A percentile compares a stretch with the other conserved stretches of the same genome.
These are phyloP conservation scores for Chymomyza costata DNA, from an alignment of 1,140 invertebrate species.

Conservation along the genomic window DNA sequence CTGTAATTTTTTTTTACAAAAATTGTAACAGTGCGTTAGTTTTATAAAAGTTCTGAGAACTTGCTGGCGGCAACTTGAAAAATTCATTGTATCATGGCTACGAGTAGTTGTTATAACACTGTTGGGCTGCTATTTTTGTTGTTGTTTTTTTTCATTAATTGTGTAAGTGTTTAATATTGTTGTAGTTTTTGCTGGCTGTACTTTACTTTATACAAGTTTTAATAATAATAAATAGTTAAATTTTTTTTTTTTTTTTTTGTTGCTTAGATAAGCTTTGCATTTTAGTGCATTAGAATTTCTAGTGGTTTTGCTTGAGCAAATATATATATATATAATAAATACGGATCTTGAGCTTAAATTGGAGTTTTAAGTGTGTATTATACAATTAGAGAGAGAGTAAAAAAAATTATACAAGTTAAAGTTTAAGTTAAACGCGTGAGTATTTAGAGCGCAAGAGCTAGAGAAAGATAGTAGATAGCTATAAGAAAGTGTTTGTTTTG, in stretches of 20 bases:
- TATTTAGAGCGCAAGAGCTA: conserved; percentile 23
- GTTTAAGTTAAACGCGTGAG: too few species aligned
- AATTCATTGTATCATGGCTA: too few species aligned
- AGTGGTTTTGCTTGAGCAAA: too few species aligned
- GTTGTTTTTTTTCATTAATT: conserved; percentile 12
- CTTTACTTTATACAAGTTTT: conserved; percentile 4
- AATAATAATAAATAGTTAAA: neutral
- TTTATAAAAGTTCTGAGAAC: too few species aligned
- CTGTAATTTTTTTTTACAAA: too few species aligned
- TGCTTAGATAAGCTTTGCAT: neutral
- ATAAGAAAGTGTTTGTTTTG: conserved; percentile 47
- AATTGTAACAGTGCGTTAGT: too few species aligned
- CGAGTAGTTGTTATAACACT: neutral
- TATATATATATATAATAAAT: too few species aligned
- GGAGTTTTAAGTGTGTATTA: conserved; percentile 42
- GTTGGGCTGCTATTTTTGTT: conserved; percentile 22
- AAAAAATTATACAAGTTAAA: conserved; percentile 24
- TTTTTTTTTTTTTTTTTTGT: neutral
- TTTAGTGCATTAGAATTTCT: conserved; percentile 1
- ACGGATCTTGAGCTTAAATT: too few species aligned
- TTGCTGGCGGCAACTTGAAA: too few species aligned
- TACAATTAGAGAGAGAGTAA: conserved; percentile 45
- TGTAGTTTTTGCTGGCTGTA: too few species aligned
- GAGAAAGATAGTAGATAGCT: conserved; percentile 41
- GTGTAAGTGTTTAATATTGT: conserved; percentile 1